A percentile compares a stretch with the other conserved stretches of the same genome.
Conservation (phyloP, 1,140 invertebrate genomes). For the Bombus sylvicola region DNA sequence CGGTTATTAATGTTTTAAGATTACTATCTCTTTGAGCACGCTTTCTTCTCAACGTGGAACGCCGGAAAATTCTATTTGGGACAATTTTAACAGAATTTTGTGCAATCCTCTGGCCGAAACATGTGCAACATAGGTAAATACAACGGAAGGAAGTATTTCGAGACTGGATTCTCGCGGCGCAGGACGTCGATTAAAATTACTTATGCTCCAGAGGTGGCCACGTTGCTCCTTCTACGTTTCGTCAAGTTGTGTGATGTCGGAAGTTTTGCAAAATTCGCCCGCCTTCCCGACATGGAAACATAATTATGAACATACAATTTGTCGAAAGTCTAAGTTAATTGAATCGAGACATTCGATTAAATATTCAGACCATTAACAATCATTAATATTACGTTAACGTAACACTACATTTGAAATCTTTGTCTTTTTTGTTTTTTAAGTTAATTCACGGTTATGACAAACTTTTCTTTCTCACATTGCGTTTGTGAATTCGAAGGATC, state of each 20-base stretch:
- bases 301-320: not conserved
- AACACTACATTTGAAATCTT: too few relatives aligned
- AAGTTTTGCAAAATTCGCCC: conserved; percentile 11
- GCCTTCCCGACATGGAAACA: not conserved
- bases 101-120: not conserved
- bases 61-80: conserved; percentile 12
- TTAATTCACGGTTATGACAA: not conserved
- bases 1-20: conserved; percentile 16
- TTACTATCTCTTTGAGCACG: not conserved
- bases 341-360: too few relatives aligned
- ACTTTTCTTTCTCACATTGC: not conserved
- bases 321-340: not conserved
- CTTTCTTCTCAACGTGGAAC: not conserved
- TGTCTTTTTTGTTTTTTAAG: not conserved
- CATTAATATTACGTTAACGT: too few relatives aligned
- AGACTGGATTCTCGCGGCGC: not conserved
- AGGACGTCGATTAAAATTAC: conserved; percentile 24
- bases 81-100: conserved; percentile 20
- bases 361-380: too few relatives aligned
- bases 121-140: conserved; percentile 1
- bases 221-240: not conserved
- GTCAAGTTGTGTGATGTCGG: not conserved
- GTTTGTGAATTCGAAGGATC: not conserved
- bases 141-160: conserved; percentile 26
- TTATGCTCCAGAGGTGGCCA: not conserved